Evolutionary conservation across 2,113 vertebrate genomes (phyloP).

Genomic region (Chamaetylas fuelleborni): DNA sequence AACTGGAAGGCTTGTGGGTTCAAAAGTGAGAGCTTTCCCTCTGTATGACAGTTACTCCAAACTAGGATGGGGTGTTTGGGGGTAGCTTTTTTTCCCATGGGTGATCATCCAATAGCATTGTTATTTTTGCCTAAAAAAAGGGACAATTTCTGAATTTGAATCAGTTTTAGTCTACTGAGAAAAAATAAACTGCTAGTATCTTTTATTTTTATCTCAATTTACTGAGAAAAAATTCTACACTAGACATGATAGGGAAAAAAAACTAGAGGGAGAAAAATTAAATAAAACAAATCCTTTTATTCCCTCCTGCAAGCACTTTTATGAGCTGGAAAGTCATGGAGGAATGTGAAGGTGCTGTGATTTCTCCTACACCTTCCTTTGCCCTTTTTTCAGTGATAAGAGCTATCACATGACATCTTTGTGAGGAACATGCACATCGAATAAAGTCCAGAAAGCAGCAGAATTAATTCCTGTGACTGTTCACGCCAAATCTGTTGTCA

Average conservation of each 20-base stretch:
- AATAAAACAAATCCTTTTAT: background rate
- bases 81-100: accelerated
- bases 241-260: background rate
- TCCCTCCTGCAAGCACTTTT: background rate
- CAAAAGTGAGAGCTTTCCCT: background rate
- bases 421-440: background rate
- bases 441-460: background rate
- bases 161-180: background rate
- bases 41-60: background rate
- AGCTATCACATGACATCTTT: background rate
- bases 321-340: background rate
- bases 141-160: background rate
- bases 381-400: background rate
- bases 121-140: background rate
- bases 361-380: background rate
- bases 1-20: background rate
- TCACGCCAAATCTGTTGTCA: background rate
- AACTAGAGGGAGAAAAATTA: background rate
- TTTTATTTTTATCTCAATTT: background rate
- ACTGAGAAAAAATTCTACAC: background rate
- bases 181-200: background rate
- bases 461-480: background rate
- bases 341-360: background rate
- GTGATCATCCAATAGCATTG: background rate
- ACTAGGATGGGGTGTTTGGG: background rate